Base-by-base conservation (phyloP, 2,113 vertebrate species). In the Austrofundulus limnaeus region DNA sequence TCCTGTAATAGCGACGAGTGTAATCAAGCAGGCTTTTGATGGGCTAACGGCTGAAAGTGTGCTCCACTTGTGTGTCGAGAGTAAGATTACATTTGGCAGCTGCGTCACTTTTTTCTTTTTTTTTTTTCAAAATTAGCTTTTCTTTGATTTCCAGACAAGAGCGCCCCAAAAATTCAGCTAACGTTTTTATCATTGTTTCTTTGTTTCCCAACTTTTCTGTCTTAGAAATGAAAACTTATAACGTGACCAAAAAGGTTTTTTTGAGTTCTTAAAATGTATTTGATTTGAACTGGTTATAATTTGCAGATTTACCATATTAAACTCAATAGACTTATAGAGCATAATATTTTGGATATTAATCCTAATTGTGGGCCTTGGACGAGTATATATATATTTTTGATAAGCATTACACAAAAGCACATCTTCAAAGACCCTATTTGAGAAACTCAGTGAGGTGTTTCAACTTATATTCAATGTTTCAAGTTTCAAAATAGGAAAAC, bases 11-110 rank as follows among this genome's bases (percentile, higher is more conserved):
- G 75, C 66, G 55, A 78, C 20, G 55, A 85, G 86, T 73, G 85
- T 87, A 88, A 87, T 90, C 89, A 87, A 61, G 82, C 77, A 25
- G 72, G 81, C 82, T 77, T 87, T 84, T 90, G 86, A 87, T 80
- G 82, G 86, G 57, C 65, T 76, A 84, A 83, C 77, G 64, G 45
- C 53, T 67, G 67, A 76, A 81, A 42, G 47, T 37, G 41, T 54
- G 43, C 81, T 70, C 64, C 73, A 51, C 78, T 65, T 53, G 75
- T 74, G 70, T 72, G 75, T 82, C 56, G 43, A 55, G 87, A 86
- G 50, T 66, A 46, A 84, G 69, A 87, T 89, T 73, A 45, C 73
- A 80, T 70, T 80, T 89, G 88, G 87, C 89, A 86, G 85, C 57
- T 83, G 67, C 70, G 79, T 84, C 63, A 81, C 47, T 60, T 81